Evolutionary conservation across 2,888 invertebrate species (phyloP).

Genomic region (Apamea epomidion): DNA sequence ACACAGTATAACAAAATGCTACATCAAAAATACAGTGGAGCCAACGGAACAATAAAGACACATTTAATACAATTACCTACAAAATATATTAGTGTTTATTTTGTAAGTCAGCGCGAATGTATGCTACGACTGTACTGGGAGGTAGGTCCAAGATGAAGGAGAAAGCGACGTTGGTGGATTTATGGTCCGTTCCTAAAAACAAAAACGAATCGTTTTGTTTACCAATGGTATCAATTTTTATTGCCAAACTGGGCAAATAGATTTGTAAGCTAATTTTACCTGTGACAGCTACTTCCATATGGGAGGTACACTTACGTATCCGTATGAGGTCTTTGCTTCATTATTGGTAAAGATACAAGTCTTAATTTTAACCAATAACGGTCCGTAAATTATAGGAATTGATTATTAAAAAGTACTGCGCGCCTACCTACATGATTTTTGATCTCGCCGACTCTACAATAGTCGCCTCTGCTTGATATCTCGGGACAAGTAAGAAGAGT

Average conservation of each 20-base stretch:
- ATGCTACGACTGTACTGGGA: conserved; percentile 69
- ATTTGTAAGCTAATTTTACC: too few species aligned
- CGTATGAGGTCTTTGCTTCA: too few species aligned
- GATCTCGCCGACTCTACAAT: background rate
- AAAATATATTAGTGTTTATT: conserved; percentile 88
- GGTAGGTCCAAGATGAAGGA: conserved; percentile 49
- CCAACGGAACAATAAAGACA: conserved; percentile 85
- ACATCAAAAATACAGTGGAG: conserved; percentile 80
- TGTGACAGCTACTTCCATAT: too few species aligned
- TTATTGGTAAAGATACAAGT: too few species aligned
- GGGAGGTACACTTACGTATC: too few species aligned
- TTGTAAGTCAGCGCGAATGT: conserved; percentile 83
- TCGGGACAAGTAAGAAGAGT: background rate
- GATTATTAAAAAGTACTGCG: too few species aligned
- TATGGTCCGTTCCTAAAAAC: too few species aligned
- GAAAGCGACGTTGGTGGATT: conserved; percentile 46
- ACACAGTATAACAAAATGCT: conserved; percentile 37
- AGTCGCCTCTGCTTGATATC: background rate
- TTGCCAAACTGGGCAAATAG: too few species aligned
- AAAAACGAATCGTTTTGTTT: too few species aligned
- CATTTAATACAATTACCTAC: conserved; percentile 88
- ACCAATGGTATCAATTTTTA: too few species aligned
- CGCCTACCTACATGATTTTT: background rate
- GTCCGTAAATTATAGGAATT: too few species aligned
- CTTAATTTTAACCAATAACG: too few species aligned